Evolutionary conservation across 2,888 invertebrate species (phyloP), one percentile per base, ranked within the genome.

Genomic region (Clepsis dumicolana): DNA sequence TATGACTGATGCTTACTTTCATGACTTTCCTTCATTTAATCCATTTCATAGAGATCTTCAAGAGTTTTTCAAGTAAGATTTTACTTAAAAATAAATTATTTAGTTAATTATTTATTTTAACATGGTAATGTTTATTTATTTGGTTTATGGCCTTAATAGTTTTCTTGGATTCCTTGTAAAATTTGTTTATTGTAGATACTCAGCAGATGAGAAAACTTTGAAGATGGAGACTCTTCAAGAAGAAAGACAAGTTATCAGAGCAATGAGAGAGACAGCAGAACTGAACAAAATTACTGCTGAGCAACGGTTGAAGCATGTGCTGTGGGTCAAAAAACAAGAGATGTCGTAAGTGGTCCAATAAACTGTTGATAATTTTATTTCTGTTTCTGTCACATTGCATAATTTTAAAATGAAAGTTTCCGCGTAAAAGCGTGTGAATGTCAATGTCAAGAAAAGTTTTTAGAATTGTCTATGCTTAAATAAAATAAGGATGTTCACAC

Each of bases 201-300:
- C 84, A 72, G 73, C 82, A 38, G 79, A 80, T 38, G 90, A 90
- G 73, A 92, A 89, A 74, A 80, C 88, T 70, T 71, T 93, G 21
- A 92, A 91, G 75, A 81, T 93, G 77, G 93, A 93, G 41, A 80
- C 91, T 1, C 73, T 93, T 24, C 88, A 88, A 77, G 93, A 93
- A 76, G 92, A 93, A 73, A 83, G 88, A 12, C 88, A 88, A 64
- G 84, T 93, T 18, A 79, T 90, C 2, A 81, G 86, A 74, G 91
- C 91, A 5, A 92, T 93, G 91, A 83, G 95, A 73, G 95, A 95
- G 80, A 94, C 95, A 48, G 94, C 94, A 3, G 95, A 95, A 80
- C 86, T 95, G 32, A 95, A 95, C 76, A 95, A 95, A 83, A 94
- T 95, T 57, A 94, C 95, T 74, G 95, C 95, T 1, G 91, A 95